Conservation (phyloP, 2,797 vertebrate species). For the Hapalemur alaotrensis region DNA sequence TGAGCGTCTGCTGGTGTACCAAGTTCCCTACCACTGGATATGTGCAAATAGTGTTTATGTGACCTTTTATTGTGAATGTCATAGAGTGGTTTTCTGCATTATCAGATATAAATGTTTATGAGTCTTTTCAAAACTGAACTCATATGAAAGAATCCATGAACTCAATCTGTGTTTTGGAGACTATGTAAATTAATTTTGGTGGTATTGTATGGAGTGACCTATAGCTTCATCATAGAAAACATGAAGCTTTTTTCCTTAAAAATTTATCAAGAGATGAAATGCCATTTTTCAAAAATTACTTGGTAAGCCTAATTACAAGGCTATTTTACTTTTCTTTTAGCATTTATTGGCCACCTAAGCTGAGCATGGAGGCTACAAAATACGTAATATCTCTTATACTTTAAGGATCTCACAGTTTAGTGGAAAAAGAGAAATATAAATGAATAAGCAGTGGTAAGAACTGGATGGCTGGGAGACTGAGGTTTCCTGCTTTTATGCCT, state of each 20-base stretch:
- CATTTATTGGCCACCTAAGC: neutral
- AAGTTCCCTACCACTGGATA: neutral
- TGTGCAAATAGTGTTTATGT: neutral
- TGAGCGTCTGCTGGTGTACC: neutral
- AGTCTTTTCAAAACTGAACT: neutral
- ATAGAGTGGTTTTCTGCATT: neutral
- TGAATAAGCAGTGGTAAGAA: neutral
- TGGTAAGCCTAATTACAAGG: neutral
- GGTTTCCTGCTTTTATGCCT: neutral
- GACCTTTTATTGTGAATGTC: neutral
- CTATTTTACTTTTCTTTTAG: neutral
- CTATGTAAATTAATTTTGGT: neutral
- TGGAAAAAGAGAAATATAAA: neutral
- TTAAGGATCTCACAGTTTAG: neutral
- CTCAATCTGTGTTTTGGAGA: neutral
- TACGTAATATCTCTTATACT: neutral
- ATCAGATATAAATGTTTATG: neutral
- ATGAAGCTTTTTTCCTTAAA: neutral
- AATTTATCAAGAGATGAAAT: neutral
- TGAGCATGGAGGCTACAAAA: neutral
- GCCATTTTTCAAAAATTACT: neutral
- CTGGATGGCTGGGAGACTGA: neutral
- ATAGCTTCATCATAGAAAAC: neutral
- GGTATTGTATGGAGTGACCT: neutral
- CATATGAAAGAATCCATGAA: neutral